A percentile compares a stretch with the other conserved stretches of the same genome.
Evolutionary conservation across 2,113 vertebrate genomes (phyloP).

Genomic region (Protomyctophum bolini): DNA sequence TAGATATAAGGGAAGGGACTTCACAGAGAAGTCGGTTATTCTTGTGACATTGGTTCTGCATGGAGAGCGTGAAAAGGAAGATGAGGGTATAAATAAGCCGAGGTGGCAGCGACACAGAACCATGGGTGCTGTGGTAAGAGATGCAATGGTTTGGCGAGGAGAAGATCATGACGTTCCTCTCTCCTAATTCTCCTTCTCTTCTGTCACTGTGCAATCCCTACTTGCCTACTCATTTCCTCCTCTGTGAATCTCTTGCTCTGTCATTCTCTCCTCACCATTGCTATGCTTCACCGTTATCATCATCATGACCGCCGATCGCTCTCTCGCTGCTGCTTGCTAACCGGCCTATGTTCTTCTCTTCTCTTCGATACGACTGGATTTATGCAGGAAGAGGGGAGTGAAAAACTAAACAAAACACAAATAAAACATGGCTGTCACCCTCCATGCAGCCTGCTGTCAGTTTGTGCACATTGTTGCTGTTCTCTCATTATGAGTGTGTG

Average conservation of each 20-base stretch:
- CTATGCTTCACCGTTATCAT: constrained; percentile 41
- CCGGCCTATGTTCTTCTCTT: constrained; percentile 48
- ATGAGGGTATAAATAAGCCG: constrained; percentile 14
- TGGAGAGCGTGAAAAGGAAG: constrained; percentile 20
- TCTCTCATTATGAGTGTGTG: constrained; percentile 48
- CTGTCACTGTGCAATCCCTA: constrained; percentile 6
- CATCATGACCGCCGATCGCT: constrained; percentile 27
- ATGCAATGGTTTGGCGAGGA: too few species aligned
- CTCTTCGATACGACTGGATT: constrained; percentile 51
- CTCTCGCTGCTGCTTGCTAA: constrained; percentile 37
- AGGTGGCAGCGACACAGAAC: constrained; percentile 19
- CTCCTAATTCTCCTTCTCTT: not conserved
- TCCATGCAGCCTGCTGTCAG: constrained; percentile 48
- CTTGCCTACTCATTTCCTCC: constrained; percentile 26
- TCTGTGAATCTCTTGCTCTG: constrained; percentile 21
- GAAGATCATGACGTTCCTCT: not conserved
- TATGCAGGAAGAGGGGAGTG: constrained; percentile 34
- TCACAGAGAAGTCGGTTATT: constrained; percentile 29
- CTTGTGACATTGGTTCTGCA: constrained; percentile 35
- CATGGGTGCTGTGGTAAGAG: not conserved
- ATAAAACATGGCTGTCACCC: constrained; percentile 52
- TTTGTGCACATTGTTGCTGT: constrained; percentile 54
- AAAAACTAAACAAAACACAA: not conserved
- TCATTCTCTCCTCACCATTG: constrained; percentile 46
- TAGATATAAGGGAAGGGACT: not conserved